phyloP scores from a whole-genome alignment of 1,140 invertebrate species.

The Andrena cerasifolii region DNA sequence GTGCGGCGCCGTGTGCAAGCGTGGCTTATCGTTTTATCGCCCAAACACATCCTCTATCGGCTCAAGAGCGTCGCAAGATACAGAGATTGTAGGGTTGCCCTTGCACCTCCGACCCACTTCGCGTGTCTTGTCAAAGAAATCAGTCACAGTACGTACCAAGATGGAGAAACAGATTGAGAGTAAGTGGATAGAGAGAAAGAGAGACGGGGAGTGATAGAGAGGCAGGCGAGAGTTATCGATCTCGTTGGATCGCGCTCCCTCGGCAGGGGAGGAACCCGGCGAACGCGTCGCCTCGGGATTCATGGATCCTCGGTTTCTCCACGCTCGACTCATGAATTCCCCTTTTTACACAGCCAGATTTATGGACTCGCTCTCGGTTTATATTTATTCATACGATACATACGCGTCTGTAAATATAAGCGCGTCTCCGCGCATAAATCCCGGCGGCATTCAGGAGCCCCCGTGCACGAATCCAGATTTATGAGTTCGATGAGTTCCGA shows the following conservation, averaged over 20 bases:
- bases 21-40: slow-evolving; percentile 23
- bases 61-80: slow-evolving; percentile 14
- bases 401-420: neutral
- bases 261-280: slow-evolving; percentile 15
- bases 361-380: slow-evolving; percentile 7
- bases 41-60: slow-evolving; percentile 33
- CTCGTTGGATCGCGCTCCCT: slow-evolving; percentile 53
- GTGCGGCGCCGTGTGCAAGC: slow-evolving; percentile 38
- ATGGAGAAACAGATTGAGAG: slow-evolving; percentile 10
- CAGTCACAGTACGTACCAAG: slow-evolving; percentile 42
- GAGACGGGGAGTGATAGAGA: too few species aligned
- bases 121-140: slow-evolving; percentile 57
- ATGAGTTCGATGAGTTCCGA: neutral
- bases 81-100: slow-evolving; percentile 33
- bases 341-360: neutral
- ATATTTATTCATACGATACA: slow-evolving; percentile 4
- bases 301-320: slow-evolving; percentile 36
- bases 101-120: slow-evolving; percentile 78
- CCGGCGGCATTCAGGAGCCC: neutral
- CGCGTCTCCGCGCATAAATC: slow-evolving; percentile 11
- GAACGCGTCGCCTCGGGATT: slow-evolving; percentile 23
- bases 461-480: neutral
- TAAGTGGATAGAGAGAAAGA: slow-evolving; percentile 19
- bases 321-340: too few species aligned
- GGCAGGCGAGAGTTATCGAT: too few species aligned